phyloP scores from a whole-genome alignment of 2,113 vertebrate genomes.

The Callionymus lyra region DNA sequence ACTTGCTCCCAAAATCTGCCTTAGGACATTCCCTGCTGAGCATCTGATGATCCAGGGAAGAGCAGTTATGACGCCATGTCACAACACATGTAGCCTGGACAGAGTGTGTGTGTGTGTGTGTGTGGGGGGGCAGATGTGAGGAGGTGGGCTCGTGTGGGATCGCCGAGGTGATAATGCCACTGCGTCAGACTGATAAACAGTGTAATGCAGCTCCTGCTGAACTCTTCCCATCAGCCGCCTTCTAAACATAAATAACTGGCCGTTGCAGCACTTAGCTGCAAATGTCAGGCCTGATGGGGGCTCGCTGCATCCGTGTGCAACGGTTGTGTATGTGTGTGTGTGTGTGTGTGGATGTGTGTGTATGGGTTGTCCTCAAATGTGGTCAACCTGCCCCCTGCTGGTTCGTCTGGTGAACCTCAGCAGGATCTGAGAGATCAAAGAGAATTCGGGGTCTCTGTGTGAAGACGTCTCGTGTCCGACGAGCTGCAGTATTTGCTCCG shows the following conservation, averaged over 20 bases:
- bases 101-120: conserved; percentile 6
- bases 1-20: too few relatives aligned
- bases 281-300: conserved; percentile 50
- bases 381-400: conserved; percentile 56
- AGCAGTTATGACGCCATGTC: conserved; percentile 38
- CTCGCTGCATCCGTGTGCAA: conserved; percentile 10
- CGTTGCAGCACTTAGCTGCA: conserved; percentile 52
- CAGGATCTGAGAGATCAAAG: conserved; percentile 34
- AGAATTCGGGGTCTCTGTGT: not conserved
- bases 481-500: conserved; percentile 60
- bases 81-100: conserved; percentile 26
- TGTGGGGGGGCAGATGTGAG: conserved; percentile 18
- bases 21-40: conserved; percentile 9
- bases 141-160: conserved; percentile 22
- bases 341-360: conserved; percentile 5
- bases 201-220: conserved; percentile 55
- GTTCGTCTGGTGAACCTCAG: conserved; percentile 35
- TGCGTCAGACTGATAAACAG: conserved; percentile 47
- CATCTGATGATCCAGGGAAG: conserved; percentile 32
- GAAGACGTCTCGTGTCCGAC: too few relatives aligned
- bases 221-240: conserved; percentile 34
- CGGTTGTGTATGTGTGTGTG: conserved; percentile 4
- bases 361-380: conserved; percentile 8
- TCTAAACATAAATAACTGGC: conserved; percentile 50
- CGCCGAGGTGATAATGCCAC: conserved; percentile 38